Conservation (phyloP, 2,113 vertebrate genomes). For the Brachionichthys hirsutus region DNA sequence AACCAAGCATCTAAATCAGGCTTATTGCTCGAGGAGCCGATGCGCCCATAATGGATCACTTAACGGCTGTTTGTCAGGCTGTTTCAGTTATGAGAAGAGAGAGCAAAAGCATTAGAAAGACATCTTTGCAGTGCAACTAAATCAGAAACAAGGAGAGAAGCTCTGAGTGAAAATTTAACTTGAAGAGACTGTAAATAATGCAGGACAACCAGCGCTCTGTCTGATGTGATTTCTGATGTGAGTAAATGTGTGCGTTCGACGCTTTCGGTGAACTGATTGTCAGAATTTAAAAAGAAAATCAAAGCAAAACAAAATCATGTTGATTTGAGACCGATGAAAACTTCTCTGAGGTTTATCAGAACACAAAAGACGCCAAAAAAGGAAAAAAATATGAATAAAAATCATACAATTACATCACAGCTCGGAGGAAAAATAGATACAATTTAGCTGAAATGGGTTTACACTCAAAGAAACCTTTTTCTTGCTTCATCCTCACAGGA, state of each 20-base stretch:
- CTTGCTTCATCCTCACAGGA: too few relatives aligned
- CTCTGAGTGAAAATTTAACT: constrained; percentile 12
- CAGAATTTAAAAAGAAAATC: constrained; percentile 36
- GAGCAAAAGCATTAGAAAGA: constrained; percentile 65
- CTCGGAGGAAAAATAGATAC: constrained; percentile 38
- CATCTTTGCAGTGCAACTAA: constrained; percentile 70
- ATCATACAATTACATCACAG: constrained; percentile 31
- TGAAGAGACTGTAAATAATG: constrained; percentile 18
- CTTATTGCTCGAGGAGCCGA: constrained; percentile 70
- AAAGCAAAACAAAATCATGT: constrained; percentile 24
- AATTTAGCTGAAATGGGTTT: constrained; percentile 13
- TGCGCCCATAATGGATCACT: constrained; percentile 9
- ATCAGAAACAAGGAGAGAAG: constrained; percentile 54
- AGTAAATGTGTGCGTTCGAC: constrained; percentile 29
- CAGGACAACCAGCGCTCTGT: constrained; percentile 15
- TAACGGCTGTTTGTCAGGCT: background rate
- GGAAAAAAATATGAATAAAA: constrained; percentile 12
- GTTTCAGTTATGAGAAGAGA: constrained; percentile 60
- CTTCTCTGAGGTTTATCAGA: constrained; percentile 44
- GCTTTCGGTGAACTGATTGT: constrained; percentile 71
- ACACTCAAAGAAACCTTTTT: background rate
- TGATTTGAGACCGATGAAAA: constrained; percentile 64
- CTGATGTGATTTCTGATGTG: constrained; percentile 12
- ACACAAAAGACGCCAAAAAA: constrained; percentile 14
- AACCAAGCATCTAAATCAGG: constrained; percentile 36